Base-by-base conservation (phyloP, 2,888 invertebrate genomes). In the Aradus depressus region DNA sequence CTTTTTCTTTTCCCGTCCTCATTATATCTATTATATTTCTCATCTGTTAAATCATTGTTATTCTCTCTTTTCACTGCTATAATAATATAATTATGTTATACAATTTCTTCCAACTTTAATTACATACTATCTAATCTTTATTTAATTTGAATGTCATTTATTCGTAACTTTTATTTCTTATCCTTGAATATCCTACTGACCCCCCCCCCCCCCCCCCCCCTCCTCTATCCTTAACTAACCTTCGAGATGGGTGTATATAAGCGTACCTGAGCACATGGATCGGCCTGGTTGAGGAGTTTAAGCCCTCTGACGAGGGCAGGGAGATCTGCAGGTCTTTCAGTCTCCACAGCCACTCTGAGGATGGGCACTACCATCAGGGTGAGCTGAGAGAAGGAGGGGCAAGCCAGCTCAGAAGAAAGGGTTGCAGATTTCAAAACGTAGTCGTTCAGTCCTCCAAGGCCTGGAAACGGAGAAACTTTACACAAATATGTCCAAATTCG, bases 301-400 rank as follows among this genome's bases (percentile, higher is more conserved):
- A 97, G 70, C 0, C 93, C 75, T 35, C 70, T 68, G 1, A 71
- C 64, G 31, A 78, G 63, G 28, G 66, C 64, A 1, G 81, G 76
- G 68, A 95, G 74, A 62, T 96, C 89, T 45, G 77, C 74, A 0
- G 85, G 80, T 65, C 83, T 80, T 1, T 76, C 75, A 0, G 97
- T 89, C 67, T 96, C 93, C 8, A 98, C 74, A 1, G 96, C 93
- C 2, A 98, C 96, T 55, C 92, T 76, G 2, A 98, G 73, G 54
- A 99, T 92, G 0, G 98, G 96, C 3, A 84, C 81, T 0, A 84
- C 81, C 51, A 81, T 75, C 4, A 77, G 73, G 35, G 77, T 80
- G 53, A 88, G 71, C 64, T 92, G 92, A 43, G 84, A 81, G 64
- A 96, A 90, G 0, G 95, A 80, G 0, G 92, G 88, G 66, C 89